Percentiles rank a stretch among this genome's conserved stretches.
These are phyloP conservation scores for Catonia carolina DNA, from an alignment of 2,888 invertebrate genomes.

Conservation along the genomic window DNA sequence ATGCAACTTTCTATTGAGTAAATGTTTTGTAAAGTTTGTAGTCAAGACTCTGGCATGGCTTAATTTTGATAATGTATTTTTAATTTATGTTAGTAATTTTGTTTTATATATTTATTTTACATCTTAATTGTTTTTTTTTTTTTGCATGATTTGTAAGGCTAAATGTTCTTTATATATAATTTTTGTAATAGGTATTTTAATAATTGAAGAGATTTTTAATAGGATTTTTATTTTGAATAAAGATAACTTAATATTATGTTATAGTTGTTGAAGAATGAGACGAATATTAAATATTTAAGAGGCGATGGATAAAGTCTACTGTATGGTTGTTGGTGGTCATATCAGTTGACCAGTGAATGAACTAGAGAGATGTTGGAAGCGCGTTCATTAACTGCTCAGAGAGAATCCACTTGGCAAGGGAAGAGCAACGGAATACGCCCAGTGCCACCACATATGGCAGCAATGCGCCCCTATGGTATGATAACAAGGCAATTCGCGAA, in stretches of 20 bases:
- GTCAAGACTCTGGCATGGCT: too few relatives aligned
- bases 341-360: conserved; percentile 16
- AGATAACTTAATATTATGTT: conserved; percentile 12
- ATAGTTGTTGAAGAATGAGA: conserved; percentile 12
- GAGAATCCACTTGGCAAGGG: conserved; percentile 36
- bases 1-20: conserved; percentile 1
- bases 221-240: background rate
- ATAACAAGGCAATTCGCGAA: conserved; percentile 28
- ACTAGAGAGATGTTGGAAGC: conserved; percentile 37
- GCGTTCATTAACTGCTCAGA: conserved; percentile 33
- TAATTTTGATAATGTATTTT: too few relatives aligned
- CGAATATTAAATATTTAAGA: conserved; percentile 6
- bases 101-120: background rate
- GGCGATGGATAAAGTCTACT: conserved; percentile 2
- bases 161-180: too few relatives aligned
- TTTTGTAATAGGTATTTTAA: too few relatives aligned
- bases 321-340: conserved; percentile 9
- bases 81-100: too few relatives aligned
- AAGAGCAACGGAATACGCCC: conserved; percentile 35
- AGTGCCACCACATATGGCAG: conserved; percentile 44
- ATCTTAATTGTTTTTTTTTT: background rate
- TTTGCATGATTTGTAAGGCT: background rate
- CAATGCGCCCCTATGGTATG: conserved; percentile 48
- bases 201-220: too few relatives aligned
- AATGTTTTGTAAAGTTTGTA: background rate